phyloP scores from a whole-genome alignment of 1,140 invertebrate species.

The Catajapyx aquilonaris region DNA sequence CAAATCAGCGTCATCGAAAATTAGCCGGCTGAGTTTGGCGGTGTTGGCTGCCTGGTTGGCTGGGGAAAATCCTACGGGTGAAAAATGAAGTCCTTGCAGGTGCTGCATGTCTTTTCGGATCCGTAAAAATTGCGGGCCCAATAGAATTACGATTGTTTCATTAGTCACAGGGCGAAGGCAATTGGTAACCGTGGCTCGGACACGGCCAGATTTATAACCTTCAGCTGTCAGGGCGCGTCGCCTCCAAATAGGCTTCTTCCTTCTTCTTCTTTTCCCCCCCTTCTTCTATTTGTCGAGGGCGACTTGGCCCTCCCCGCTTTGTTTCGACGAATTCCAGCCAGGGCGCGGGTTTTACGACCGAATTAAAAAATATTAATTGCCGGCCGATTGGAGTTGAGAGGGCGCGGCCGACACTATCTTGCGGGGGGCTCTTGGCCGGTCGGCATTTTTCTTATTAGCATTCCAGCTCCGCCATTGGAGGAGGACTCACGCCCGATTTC shows the following conservation, averaged over 20 bases:
- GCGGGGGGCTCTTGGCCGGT: background rate
- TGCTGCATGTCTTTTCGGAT: background rate
- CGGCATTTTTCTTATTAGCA: slow-evolving; percentile 1
- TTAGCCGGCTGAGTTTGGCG: background rate
- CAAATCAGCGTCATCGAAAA: background rate
- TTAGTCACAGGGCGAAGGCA: background rate
- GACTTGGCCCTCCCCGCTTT: no score
- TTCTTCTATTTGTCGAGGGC: no score
- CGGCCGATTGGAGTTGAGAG: no score
- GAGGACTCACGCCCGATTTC: background rate
- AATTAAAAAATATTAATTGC: slow-evolving; percentile 1
- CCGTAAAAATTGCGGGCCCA: background rate
- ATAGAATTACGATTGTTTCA: slow-evolving; percentile 1
- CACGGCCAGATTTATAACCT: slow-evolving; percentile 1
- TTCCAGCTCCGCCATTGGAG: background rate
- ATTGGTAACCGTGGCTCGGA: background rate
- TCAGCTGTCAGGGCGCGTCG: background rate
- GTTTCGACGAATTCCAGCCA: background rate
- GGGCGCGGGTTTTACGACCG: background rate
- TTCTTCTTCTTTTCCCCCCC: background rate
- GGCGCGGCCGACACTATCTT: no score
- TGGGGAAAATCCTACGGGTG: background rate
- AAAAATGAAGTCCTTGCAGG: background rate
- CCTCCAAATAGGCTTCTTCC: background rate
- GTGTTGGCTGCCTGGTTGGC: background rate